phyloP scores from a whole-genome alignment of 2,888 invertebrate species.

The Camponotus fellah region DNA sequence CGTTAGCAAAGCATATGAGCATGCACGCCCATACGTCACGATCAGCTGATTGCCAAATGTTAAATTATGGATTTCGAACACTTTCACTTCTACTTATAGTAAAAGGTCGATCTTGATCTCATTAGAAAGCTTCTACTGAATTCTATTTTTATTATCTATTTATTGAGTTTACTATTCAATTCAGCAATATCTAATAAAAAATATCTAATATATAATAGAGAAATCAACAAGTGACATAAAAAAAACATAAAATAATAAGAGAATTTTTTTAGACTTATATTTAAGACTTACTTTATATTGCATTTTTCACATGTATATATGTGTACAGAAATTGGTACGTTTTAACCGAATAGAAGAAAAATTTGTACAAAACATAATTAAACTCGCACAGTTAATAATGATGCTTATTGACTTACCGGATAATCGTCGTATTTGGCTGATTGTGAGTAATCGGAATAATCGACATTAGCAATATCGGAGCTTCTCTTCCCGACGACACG shows the following conservation, averaged over 20 bases:
- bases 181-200: not conserved
- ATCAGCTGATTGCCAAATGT: too few species aligned
- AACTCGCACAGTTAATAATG: not conserved
- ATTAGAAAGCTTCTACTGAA: not conserved
- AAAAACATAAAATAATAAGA: not conserved
- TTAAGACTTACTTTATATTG: not conserved
- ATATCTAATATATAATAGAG: not conserved
- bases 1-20: too few species aligned
- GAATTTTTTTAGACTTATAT: not conserved
- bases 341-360: not conserved
- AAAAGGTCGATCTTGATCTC: not conserved
- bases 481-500: constrained; percentile 58
- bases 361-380: not conserved
- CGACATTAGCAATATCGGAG: constrained; percentile 33
- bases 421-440: constrained; percentile 64
- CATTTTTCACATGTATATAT: not conserved
- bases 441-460: constrained; percentile 61
- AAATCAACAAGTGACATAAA: not conserved
- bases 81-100: not conserved
- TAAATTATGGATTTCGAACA: too few species aligned
- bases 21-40: too few species aligned
- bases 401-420: constrained; percentile 64
- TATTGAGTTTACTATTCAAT: not conserved
- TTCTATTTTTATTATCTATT: constrained; percentile 21
- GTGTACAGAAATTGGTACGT: not conserved